A percentile compares a stretch with the other conserved stretches of the same genome.
Evolutionary conservation across 2,888 invertebrate species (phyloP).

Genomic region (Trissolcus brochymenae): DNA sequence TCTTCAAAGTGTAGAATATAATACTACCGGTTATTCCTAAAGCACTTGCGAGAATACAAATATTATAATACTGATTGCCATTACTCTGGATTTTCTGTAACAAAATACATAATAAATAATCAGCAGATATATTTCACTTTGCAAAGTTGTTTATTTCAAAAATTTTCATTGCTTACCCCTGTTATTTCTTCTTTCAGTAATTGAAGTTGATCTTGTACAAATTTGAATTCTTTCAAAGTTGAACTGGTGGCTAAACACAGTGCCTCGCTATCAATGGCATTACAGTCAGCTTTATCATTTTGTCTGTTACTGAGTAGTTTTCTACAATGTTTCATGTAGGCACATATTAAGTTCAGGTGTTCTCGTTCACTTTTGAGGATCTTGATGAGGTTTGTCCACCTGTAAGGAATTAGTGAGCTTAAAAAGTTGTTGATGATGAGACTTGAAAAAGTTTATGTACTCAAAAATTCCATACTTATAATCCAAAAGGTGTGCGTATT

Average conservation of each 20-base stretch:
- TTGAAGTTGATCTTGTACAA: slow-evolving; percentile 19
- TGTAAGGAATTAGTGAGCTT: slow-evolving; percentile 51
- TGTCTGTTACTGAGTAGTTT: slow-evolving; percentile 17
- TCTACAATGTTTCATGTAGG: slow-evolving; percentile 28
- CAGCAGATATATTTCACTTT: background rate
- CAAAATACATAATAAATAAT: slow-evolving; percentile 3
- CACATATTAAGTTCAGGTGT: slow-evolving; percentile 27
- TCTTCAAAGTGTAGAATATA: slow-evolving; percentile 32
- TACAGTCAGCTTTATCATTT: slow-evolving; percentile 25
- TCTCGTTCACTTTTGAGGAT: slow-evolving; percentile 28
- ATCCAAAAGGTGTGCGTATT: background rate
- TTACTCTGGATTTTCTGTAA: slow-evolving; percentile 5
- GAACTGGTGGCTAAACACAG: slow-evolving; percentile 21
- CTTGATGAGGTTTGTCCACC: slow-evolving; percentile 33
- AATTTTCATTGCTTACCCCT: slow-evolving; percentile 17
- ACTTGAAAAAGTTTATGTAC: slow-evolving; percentile 28
- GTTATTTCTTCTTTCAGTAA: slow-evolving; percentile 17
- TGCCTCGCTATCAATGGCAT: slow-evolving; percentile 32
- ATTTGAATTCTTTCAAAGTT: slow-evolving; percentile 31
- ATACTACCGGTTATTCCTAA: slow-evolving; percentile 48
- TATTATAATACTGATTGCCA: background rate
- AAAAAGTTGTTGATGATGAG: slow-evolving; percentile 13
- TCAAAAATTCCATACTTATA: slow-evolving; percentile 77
- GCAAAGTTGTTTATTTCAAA: background rate
- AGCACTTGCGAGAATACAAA: slow-evolving; percentile 26